Base-by-base conservation (phyloP, 2,888 invertebrate species). In the Muschampia plurimacula region DNA sequence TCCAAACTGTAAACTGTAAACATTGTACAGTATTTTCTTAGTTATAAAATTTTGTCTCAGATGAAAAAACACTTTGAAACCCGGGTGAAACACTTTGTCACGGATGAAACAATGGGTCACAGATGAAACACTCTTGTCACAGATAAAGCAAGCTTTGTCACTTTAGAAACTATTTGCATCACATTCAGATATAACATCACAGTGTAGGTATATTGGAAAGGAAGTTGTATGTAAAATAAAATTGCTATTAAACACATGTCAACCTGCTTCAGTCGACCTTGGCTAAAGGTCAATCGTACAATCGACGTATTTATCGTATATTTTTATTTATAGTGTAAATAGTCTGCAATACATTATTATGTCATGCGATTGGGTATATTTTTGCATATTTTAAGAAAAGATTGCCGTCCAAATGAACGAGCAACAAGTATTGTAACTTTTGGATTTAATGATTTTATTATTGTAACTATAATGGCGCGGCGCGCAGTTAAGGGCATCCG, bases 361-460 rank as follows among this genome's bases (percentile, higher is more conserved):
- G 28, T 22, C 28, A 59, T 65, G 65, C 65, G 28, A 32, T 65
- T 49, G 13, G 49, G 41, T 59, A 65, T 65, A 65, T 65, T 55
- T 64, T 65, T 64, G 52, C 57, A 46, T 22, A 57, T 70, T 65
- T 64, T 64, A 57, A 70, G 44, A 70, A 62, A 69, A 70, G 10
- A 28, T 70, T 44, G 46, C 70, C 70, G 70, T 70, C 70, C 70
- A 70, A 70, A 36, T 65, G 36, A 65, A 65, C 36, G 46, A 65
- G 36, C 65, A n/a, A 46, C 65, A 59, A 36, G 59, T 32, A 46
- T 49, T 71, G 59, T 69, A 55, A 52, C 32, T 59, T 55, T 32
- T 63, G 52, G 39, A 41, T 69, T 52, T 28, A 0, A 62, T 32
- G 39, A 44, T 9, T 36, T 64, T n/a, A 6, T 41, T 67, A 44